A percentile compares a stretch with the other conserved stretches of the same genome.
phyloP scores from a whole-genome alignment of 2,888 invertebrate species.

The Plebejus melissa region DNA sequence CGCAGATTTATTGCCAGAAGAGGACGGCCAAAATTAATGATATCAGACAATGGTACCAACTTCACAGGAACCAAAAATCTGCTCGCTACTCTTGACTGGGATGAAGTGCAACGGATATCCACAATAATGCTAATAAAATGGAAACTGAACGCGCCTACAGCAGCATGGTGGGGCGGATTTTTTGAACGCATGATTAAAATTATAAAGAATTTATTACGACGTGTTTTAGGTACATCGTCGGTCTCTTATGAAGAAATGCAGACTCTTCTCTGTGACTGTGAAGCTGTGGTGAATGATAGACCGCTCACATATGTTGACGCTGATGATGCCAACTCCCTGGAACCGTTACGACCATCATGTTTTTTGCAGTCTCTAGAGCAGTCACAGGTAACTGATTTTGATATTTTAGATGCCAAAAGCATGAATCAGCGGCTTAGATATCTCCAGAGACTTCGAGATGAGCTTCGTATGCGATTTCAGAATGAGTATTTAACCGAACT shows the following conservation, averaged over 20 bases:
- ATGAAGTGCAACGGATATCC: neutral
- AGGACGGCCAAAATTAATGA: neutral
- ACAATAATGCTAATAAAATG: neutral
- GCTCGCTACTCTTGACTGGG: neutral
- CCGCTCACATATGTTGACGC: too few species aligned
- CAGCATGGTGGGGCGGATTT: conserved; percentile 2
- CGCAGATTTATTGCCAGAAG: neutral
- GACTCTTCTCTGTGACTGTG: neutral
- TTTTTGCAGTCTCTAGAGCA: too few species aligned
- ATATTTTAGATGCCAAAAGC: too few species aligned
- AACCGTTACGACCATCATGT: too few species aligned
- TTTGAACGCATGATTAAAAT: neutral
- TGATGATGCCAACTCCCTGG: too few species aligned
- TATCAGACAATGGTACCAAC: neutral
- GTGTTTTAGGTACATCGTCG: neutral
- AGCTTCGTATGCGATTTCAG: neutral
- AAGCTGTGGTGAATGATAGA: conserved; percentile 8
- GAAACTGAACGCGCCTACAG: conserved; percentile 1
- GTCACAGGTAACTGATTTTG: too few species aligned
- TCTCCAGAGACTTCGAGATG: neutral
- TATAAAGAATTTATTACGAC: neutral
- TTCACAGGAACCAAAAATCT: neutral
- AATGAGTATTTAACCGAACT: neutral
- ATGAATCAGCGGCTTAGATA: too few species aligned
- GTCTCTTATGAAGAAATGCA: neutral